Base-by-base conservation (phyloP, 2,797 vertebrate genomes). In the Gadopsis bispinosus region DNA sequence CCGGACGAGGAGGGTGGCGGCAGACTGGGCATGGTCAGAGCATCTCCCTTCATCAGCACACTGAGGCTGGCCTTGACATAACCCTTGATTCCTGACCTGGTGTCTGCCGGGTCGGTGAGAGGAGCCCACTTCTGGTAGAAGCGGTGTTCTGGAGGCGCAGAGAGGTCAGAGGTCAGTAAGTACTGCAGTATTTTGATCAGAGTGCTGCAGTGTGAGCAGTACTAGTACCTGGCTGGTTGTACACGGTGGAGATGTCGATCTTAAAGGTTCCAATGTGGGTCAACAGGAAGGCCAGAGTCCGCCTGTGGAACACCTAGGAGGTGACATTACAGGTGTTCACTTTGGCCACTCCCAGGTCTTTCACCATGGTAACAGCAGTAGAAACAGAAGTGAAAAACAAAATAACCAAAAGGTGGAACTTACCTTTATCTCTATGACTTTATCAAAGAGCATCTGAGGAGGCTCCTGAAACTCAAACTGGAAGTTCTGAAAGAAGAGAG, bases 111-210 rank as follows among this genome's bases (percentile, higher is more conserved):
- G 84, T 99, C 97, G 0, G 95, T 96, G 74, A 98, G 94, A 3
- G 97, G 97, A 66, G 97, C 98, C 98, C 98, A 99, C 83, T 98
- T 99, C 90, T 97, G 96, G 84, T 97, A 97, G 92, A 99, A 99
- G 29, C 96, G 94, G 83, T 97, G 96, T 80, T 98, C 97, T 99
- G 88, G 14, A 75, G 61, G 16, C 0, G 39, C 16, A 66, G n/a
- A 83, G 47, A 63, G 61, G 53, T 73, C 69, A 77, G 13, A 64
- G 61, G 55, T 73, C 69, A 77, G 13, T 59, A 31, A 70, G 33
- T 12, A 3, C n/a, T n/a, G 22, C 26, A 31, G 31, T 17, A 5
- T 17, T 35, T 29, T 12, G 35, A 56, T 73, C 11, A 20, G 31
- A 14, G 41, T 11, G 9, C 35, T 31, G 29, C 51, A 45, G 22